Evolutionary conservation across 2,888 invertebrate species (phyloP).

Genomic region (Melanargia galathea): DNA sequence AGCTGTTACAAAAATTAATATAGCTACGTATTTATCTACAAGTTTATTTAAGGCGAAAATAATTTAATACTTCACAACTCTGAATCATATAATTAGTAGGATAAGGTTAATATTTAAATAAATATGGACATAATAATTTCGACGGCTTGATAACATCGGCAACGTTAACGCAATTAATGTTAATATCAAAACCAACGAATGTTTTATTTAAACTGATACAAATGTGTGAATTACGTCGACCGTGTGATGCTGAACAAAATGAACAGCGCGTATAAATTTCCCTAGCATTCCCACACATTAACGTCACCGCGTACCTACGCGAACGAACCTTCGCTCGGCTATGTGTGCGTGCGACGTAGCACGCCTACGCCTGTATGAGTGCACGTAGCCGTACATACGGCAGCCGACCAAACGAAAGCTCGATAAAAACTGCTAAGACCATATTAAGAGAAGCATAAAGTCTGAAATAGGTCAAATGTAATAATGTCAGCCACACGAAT

Average conservation of each 20-base stretch:
- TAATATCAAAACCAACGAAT: constrained; percentile 65
- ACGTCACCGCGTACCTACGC: constrained; percentile 58
- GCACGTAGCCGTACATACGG: constrained; percentile 57
- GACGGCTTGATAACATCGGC: constrained; percentile 20
- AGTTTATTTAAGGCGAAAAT: no score
- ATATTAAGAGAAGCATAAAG: constrained; percentile 46
- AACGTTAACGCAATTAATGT: constrained; percentile 60
- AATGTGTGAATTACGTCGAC: constrained; percentile 74
- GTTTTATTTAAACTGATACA: constrained; percentile 70
- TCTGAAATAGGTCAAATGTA: constrained; percentile 41
- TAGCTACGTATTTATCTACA: no score
- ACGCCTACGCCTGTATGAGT: constrained; percentile 56
- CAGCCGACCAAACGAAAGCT: constrained; percentile 35
- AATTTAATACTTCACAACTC: no score
- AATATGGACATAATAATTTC: constrained; percentile 12
- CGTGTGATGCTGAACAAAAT: constrained; percentile 60
- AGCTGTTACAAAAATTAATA: no score
- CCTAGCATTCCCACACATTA: constrained; percentile 75
- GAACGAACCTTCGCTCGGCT: constrained; percentile 48
- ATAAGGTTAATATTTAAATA: not conserved
- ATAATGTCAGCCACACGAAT: constrained; percentile 51
- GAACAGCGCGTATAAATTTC: constrained; percentile 78
- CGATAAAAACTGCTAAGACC: constrained; percentile 42
- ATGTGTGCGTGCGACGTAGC: constrained; percentile 42
- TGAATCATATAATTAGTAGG: not conserved